Percentiles rank a stretch among this genome's conserved stretches.
Evolutionary conservation across 2,797 vertebrate species (phyloP).

Genomic region (Trachurus trachurus): DNA sequence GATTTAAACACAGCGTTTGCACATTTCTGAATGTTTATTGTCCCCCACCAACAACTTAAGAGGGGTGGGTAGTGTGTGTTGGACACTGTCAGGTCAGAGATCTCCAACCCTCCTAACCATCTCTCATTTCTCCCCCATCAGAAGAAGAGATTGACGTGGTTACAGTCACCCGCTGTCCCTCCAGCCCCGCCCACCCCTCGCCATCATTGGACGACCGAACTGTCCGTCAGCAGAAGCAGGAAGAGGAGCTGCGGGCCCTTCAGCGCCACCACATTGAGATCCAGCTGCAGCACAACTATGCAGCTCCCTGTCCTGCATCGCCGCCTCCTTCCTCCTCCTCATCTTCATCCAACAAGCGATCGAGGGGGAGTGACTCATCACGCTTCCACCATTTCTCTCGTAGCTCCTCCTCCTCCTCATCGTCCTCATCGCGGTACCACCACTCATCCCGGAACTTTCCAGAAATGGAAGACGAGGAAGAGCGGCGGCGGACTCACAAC

Average conservation of each 20-base stretch:
- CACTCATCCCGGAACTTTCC: constrained; percentile 46
- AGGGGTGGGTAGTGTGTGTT: too few species aligned
- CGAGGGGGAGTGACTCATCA: constrained; percentile 52
- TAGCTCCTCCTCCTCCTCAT: constrained; percentile 33
- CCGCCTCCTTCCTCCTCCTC: constrained; percentile 56
- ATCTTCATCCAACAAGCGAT: constrained; percentile 75
- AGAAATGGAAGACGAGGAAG: constrained; percentile 85
- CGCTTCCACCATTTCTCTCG: constrained; percentile 59
- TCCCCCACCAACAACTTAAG: too few species aligned
- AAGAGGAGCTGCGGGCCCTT: constrained; percentile 70
- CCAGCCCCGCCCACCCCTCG: constrained; percentile 58
- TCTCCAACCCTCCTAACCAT: neutral
- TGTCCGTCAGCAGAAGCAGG: constrained; percentile 61
- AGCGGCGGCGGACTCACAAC: constrained; percentile 87
- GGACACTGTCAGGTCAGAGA: neutral
- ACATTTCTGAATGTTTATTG: constrained; percentile 1
- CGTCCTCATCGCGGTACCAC: constrained; percentile 32
- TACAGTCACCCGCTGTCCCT: constrained; percentile 79
- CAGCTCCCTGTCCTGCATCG: constrained; percentile 84
- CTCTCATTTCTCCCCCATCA: constrained; percentile 40
- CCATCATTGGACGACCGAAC: constrained; percentile 47
- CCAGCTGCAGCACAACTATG: constrained; percentile 89
- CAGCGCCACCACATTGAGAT: constrained; percentile 84
- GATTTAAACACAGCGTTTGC: too few species aligned
- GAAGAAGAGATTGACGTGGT: constrained; percentile 90